Base-by-base conservation (phyloP, 2,888 invertebrate genomes). In the Taenaris catops region DNA sequence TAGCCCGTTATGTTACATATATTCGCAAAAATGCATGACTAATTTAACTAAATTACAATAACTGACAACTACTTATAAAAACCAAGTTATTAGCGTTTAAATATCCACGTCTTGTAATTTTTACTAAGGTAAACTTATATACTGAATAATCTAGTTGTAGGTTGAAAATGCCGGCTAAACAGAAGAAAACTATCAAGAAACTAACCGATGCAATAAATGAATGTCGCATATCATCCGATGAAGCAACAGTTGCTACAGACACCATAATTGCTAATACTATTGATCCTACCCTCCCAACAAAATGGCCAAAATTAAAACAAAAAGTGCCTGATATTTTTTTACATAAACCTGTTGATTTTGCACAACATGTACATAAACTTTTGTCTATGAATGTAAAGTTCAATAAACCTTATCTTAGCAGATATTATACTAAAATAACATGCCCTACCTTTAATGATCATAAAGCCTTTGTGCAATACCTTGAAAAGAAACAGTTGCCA, bases 241-340 rank as follows among this genome's bases (percentile, higher is more conserved):
- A 33, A 23, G 48, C n/a, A 21, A 27, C 24, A 6, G 8, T 25
- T n/a, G 3, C 37, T 8, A 8, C 46, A 34, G 46, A 40, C 34
- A 55, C 52, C 17, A 16, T 53, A 26, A 38, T 65, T 21, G 29
- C 43, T 11, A 25, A 48, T 8, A 28, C 35, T 14, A 23, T 49
- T 7, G 49, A 61, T 2, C 45, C 36, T 7, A 32, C 43, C 2
- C 18, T 62, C 1, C 21, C 52, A 2, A 24, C 39, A 0, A 53
- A 59, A 36, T 74, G 68, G 67, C 68, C 69, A 6, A 59, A 49
- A 47, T 41, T 56, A 3, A 63, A 51, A 37, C 26, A 35, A 0
- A 63, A 54, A 46, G 52, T 67, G 17, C 71, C 75, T 7, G 55
- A 63, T 1, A 55, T 75, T 43, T 69, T 72, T 43, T 42, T 75